Percentiles rank a stretch among this genome's conserved stretches.
Evolutionary conservation across 2,113 vertebrate genomes (phyloP).

Genomic region (Oncorhynchus masou): DNA sequence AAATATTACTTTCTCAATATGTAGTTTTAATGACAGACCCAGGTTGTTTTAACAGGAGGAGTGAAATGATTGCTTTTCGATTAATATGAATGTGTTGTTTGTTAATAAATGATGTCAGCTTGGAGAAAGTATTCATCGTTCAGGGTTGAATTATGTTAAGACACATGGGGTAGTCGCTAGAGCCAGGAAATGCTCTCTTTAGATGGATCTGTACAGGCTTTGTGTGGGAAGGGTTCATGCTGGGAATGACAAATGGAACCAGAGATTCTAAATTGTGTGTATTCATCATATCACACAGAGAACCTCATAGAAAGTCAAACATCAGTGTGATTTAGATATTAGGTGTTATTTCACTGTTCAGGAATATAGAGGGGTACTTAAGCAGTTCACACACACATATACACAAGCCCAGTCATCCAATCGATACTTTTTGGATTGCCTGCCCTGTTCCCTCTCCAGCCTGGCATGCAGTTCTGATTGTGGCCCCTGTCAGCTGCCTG

Average conservation of each 20-base stretch:
- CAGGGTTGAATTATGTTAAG: neutral
- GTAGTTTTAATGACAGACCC: neutral
- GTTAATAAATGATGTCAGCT: neutral
- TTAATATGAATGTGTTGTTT: neutral
- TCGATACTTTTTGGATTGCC: neutral
- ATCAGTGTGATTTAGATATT: neutral
- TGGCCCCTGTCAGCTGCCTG: slow-evolving; percentile 2
- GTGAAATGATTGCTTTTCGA: neutral
- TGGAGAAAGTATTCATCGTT: neutral
- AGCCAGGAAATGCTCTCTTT: neutral
- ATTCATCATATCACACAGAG: neutral
- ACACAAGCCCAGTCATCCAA: neutral
- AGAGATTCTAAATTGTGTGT: neutral
- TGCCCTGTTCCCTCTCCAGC: neutral
- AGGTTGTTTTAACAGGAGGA: neutral
- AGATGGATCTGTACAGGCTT: neutral
- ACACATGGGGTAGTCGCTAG: neutral
- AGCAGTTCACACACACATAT: neutral
- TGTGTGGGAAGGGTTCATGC: neutral
- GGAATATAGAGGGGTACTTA: neutral
- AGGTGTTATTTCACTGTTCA: neutral
- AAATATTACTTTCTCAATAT: neutral
- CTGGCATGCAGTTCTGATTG: neutral
- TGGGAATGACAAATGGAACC: neutral
- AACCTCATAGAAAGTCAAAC: neutral